Evolutionary conservation across 2,113 vertebrate species (phyloP).

Genomic region (Rhagologus leucostigma): DNA sequence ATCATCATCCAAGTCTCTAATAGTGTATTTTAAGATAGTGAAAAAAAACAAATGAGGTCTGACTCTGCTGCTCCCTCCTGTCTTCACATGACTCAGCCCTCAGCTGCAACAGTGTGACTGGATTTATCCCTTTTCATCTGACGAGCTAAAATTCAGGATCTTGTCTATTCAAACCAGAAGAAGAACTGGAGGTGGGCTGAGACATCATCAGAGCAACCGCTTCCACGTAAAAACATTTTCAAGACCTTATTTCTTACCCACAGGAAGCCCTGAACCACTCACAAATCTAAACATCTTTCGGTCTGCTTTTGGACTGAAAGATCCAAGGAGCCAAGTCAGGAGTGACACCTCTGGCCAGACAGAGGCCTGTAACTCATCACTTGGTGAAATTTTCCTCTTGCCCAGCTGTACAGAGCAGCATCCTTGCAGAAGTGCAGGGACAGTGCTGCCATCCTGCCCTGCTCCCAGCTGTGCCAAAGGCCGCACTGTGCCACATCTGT

Average conservation of each 20-base stretch:
- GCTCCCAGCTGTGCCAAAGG: background rate
- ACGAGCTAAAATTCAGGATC: background rate
- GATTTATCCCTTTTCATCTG: background rate
- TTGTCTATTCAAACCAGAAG: background rate
- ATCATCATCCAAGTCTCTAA: background rate
- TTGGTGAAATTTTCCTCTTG: background rate
- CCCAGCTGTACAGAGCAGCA: background rate
- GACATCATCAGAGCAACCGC: background rate
- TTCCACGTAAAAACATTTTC: background rate
- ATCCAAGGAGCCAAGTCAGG: background rate
- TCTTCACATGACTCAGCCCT: background rate
- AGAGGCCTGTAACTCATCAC: fast-evolving
- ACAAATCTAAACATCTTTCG: background rate
- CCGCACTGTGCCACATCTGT: background rate
- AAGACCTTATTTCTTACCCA: background rate
- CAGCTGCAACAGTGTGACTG: background rate
- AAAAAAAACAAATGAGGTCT: background rate
- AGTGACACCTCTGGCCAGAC: background rate
- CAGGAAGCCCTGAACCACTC: background rate
- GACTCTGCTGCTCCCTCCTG: background rate
- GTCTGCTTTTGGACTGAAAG: background rate
- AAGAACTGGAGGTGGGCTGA: background rate
- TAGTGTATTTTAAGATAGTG: background rate
- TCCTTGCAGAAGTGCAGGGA: background rate
- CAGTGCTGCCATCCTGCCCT: background rate